These are phyloP conservation scores for Sparidentex hasta DNA, from an alignment of 2,797 vertebrate genomes.

Conservation along the genomic window DNA sequence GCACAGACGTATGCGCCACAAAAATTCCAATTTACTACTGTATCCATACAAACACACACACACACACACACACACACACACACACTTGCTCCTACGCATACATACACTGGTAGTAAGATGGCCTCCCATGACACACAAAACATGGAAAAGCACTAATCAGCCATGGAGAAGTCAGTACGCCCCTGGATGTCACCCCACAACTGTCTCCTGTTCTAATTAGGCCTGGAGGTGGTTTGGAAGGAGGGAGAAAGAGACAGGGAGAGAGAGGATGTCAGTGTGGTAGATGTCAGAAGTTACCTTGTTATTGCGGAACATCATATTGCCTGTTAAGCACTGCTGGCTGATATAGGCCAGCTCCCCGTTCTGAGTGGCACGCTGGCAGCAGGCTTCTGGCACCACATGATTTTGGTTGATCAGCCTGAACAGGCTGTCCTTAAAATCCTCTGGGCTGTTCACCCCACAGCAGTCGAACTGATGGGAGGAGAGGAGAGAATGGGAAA, in stretches of 20 bases:
- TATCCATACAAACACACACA: constrained; percentile 5
- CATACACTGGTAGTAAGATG: constrained; percentile 33
- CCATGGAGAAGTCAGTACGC: constrained; percentile 67
- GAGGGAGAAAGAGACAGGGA: constrained; percentile 19
- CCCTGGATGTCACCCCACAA: constrained; percentile 66
- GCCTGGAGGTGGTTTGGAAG: constrained; percentile 62
- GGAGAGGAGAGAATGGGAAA: constrained; percentile 39
- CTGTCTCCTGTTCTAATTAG: constrained; percentile 77
- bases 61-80: not conserved
- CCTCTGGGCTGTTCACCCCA: constrained; percentile 95
- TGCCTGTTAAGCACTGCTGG: constrained; percentile 89
- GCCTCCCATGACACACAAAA: constrained; percentile 68
- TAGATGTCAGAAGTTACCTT: constrained; percentile 87
- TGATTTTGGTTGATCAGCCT: constrained; percentile 79
- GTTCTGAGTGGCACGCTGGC: constrained; percentile 86
- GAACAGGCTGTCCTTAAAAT: constrained; percentile 90
- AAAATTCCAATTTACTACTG: constrained; percentile 14
- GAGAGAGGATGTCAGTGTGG: constrained; percentile 22
- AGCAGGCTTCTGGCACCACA: constrained; percentile 90
- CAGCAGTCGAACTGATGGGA: constrained; percentile 93
- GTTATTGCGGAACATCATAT: constrained; percentile 90
- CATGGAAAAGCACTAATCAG: constrained; percentile 76
- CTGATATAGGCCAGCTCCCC: constrained; percentile 82
- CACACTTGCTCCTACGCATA: constrained; percentile 1
- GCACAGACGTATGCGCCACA: constrained; percentile 5